phyloP scores from a whole-genome alignment of 2,113 vertebrate species.

The Platichthys flesus region DNA sequence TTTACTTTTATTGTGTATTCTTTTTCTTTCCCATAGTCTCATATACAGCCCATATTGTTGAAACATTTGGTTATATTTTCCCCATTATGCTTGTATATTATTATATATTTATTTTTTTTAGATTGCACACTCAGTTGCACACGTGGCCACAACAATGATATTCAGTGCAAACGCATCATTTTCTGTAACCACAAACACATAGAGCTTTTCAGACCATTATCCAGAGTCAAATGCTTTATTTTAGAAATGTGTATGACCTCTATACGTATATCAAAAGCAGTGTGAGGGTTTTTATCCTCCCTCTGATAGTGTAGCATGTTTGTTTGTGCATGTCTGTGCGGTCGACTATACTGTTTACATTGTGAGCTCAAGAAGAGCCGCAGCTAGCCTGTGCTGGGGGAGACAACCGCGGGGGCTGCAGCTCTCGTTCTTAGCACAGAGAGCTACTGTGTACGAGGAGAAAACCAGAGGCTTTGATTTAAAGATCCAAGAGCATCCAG shows the following conservation, averaged over 20 bases:
- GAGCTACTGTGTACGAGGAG: conserved; percentile 63
- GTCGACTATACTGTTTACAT: conserved; percentile 56
- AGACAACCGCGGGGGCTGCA: conserved; percentile 45
- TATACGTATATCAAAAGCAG: conserved; percentile 23
- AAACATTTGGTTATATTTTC: background rate
- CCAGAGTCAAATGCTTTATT: background rate
- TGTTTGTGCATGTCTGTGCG: conserved; percentile 37
- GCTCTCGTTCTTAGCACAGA: conserved; percentile 71
- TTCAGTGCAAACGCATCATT: background rate
- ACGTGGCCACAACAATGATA: background rate
- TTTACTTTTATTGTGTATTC: background rate
- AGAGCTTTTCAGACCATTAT: conserved; percentile 2
- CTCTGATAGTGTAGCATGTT: conserved; percentile 1
- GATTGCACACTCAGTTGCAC: background rate
- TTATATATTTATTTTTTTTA: background rate
- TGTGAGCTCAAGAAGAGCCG: conserved; percentile 58
- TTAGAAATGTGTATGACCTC: background rate
- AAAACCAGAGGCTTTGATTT: conserved; percentile 75
- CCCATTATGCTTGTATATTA: background rate
- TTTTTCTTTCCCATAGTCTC: background rate
- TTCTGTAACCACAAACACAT: conserved; percentile 12
- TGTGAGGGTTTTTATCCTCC: conserved; percentile 7
- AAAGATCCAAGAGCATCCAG: conserved; percentile 62
- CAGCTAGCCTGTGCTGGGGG: conserved; percentile 57
- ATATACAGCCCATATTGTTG: background rate